These are phyloP conservation scores for Protosalanx chinensis DNA, from an alignment of 2,797 vertebrate species.

Conservation along the genomic window DNA sequence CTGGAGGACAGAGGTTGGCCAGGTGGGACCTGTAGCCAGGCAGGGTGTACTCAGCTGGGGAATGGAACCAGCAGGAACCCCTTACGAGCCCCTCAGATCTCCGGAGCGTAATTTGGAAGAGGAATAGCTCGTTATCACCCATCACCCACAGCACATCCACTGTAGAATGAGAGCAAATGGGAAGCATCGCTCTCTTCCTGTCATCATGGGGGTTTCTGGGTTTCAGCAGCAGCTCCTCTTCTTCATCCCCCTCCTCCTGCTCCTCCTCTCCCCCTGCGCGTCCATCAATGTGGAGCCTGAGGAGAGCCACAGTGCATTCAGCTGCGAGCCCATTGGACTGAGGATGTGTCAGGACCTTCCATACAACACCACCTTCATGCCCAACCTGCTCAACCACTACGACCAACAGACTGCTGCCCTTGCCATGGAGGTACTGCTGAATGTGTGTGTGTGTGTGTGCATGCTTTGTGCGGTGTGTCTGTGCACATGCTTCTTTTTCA, in stretches of 20 bases:
- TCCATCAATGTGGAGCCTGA: conserved; percentile 69
- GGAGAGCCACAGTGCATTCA: conserved; percentile 89
- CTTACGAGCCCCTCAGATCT: conserved; percentile 25
- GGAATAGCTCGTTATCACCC: conserved; percentile 13
- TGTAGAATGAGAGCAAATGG: not conserved
- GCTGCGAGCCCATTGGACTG: conserved; percentile 92
- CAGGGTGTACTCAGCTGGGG: conserved; percentile 12
- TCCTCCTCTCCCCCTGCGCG: conserved; percentile 45
- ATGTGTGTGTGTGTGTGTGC: conserved; percentile 21
- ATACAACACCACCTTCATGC: conserved; percentile 98
- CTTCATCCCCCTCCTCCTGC: conserved; percentile 30
- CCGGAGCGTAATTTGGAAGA: conserved; percentile 30
- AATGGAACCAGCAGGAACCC: conserved; percentile 31
- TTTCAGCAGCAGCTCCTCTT: conserved; percentile 19
- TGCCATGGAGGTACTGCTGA: conserved; percentile 89
- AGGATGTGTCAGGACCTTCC: conserved; percentile 97
- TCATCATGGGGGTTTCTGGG: not conserved
- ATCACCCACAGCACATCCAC: not conserved
- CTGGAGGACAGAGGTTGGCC: conserved; percentile 6
- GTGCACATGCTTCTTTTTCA: too few species aligned
- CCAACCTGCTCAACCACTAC: conserved; percentile 97
- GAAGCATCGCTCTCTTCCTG: not conserved
- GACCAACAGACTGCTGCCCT: conserved; percentile 95
- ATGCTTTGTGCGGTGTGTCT: not conserved
- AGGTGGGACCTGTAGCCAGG: conserved; percentile 16